These are phyloP conservation scores for Operophtera brumata DNA, from an alignment of 2,888 invertebrate species.

Conservation along the genomic window DNA sequence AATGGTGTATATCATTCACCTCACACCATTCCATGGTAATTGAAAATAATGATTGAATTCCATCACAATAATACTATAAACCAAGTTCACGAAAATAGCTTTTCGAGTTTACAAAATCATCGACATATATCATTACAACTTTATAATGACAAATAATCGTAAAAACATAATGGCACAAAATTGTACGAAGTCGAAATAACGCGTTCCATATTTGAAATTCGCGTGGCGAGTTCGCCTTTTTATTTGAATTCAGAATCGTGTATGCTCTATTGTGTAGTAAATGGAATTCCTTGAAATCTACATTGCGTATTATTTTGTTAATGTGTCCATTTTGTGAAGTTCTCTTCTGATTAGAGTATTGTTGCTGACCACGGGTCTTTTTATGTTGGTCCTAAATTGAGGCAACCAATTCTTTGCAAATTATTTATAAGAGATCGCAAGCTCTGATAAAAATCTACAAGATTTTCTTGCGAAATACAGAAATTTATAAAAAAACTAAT, in stretches of 20 bases:
- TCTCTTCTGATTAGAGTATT: slow-evolving; percentile 33
- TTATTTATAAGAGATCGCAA: slow-evolving; percentile 26
- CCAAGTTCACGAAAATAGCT: slow-evolving; percentile 13
- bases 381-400: slow-evolving; percentile 21
- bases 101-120: slow-evolving; percentile 12
- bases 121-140: slow-evolving; percentile 12
- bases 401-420: slow-evolving; percentile 25
- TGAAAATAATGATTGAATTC: slow-evolving; percentile 76
- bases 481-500: slow-evolving; percentile 26
- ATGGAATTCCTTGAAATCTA: slow-evolving; percentile 68
- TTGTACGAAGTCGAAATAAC: slow-evolving; percentile 55
- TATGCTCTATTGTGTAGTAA: slow-evolving; percentile 76
- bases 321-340: slow-evolving; percentile 46
- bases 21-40: slow-evolving; percentile 64
- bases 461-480: slow-evolving; percentile 23
- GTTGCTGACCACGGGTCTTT: slow-evolving; percentile 24
- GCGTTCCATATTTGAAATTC: slow-evolving; percentile 71
- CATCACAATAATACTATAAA: slow-evolving; percentile 66
- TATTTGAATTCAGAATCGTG: slow-evolving; percentile 75
- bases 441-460: slow-evolving; percentile 24
- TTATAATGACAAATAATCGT: slow-evolving; percentile 22
- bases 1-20: slow-evolving; percentile 51
- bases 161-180: slow-evolving; percentile 20
- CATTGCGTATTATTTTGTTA: slow-evolving; percentile 54
- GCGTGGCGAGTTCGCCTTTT: slow-evolving; percentile 53